Percentiles rank a stretch among this genome's conserved stretches.
phyloP scores from a whole-genome alignment of 1,140 invertebrate genomes.

The Drosophila gunungcola region DNA sequence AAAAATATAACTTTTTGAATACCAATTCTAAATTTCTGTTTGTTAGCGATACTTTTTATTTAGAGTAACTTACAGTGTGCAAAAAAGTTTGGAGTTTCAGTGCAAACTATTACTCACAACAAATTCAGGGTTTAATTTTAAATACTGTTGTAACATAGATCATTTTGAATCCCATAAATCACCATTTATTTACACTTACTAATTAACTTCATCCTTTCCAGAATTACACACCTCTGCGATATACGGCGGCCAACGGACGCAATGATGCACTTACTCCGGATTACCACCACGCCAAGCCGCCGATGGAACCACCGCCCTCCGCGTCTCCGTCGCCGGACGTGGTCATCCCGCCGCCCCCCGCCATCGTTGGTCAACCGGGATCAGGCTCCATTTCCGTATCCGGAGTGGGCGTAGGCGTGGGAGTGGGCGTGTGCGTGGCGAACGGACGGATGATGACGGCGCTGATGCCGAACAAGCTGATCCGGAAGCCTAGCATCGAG shows the following conservation, averaged over 20 bases:
- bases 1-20: too few relatives aligned
- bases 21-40: too few relatives aligned
- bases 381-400: slow-evolving; percentile 11
- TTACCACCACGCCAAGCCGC: slow-evolving; percentile 75
- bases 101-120: too few relatives aligned
- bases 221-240: slow-evolving; percentile 78
- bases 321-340: slow-evolving; percentile 70
- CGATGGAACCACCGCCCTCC: slow-evolving; percentile 68
- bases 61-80: too few relatives aligned
- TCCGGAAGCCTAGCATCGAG: slow-evolving; percentile 94
- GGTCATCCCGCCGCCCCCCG: slow-evolving; percentile 45
- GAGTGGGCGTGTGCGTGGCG: slow-evolving; percentile 38
- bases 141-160: too few relatives aligned
- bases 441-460: slow-evolving; percentile 80
- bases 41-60: too few relatives aligned
- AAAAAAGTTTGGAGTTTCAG: too few relatives aligned
- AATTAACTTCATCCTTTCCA: slow-evolving; percentile 16
- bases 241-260: slow-evolving; percentile 76
- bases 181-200: too few relatives aligned
- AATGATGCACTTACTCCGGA: slow-evolving; percentile 71
- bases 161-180: too few relatives aligned
- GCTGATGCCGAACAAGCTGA: slow-evolving; percentile 90
- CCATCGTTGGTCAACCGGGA: slow-evolving; percentile 42
- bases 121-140: too few relatives aligned
- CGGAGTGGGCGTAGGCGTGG: slow-evolving; percentile 36